phyloP scores from a whole-genome alignment of 2,888 invertebrate genomes.

The Yponomeuta malinellus region DNA sequence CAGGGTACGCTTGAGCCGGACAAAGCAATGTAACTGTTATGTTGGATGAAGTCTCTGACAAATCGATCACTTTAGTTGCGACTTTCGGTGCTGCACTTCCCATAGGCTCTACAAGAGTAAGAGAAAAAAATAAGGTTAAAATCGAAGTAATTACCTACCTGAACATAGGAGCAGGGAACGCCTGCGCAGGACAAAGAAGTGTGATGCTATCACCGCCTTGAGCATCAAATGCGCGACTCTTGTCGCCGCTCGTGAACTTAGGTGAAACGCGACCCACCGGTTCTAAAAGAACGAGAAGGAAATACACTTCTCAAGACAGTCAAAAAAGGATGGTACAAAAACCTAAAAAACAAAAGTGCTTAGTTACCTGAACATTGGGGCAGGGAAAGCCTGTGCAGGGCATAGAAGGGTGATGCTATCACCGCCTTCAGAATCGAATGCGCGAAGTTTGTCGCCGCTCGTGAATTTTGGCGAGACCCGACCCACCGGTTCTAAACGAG shows the following conservation, averaged over 20 bases:
- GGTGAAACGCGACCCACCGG: constrained; percentile 82
- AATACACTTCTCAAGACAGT: constrained; percentile 18
- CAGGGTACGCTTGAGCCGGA: constrained; percentile 80
- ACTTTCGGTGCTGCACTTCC: constrained; percentile 83
- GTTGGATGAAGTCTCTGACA: constrained; percentile 50
- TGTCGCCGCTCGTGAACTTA: constrained; percentile 78
- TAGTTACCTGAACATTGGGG: constrained; percentile 82
- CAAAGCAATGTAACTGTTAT: constrained; percentile 72
- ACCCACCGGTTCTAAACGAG: constrained; percentile 76
- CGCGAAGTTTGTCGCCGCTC: constrained; percentile 78
- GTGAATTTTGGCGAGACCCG: constrained; percentile 78
- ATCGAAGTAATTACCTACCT: constrained; percentile 56
- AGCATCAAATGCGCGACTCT: constrained; percentile 79
- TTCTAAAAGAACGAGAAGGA: constrained; percentile 59
- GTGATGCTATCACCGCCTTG: constrained; percentile 65
- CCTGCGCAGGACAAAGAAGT: constrained; percentile 84
- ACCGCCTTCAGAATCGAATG: constrained; percentile 70
- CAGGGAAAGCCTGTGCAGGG: constrained; percentile 85
- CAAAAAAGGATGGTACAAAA: background rate
- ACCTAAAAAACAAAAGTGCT: constrained; percentile 15
- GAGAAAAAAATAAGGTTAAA: constrained; percentile 1
- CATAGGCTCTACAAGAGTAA: constrained; percentile 77
- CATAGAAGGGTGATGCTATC: constrained; percentile 79
- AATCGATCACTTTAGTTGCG: constrained; percentile 72
- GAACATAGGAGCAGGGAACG: constrained; percentile 81